phyloP scores from a whole-genome alignment of 2,888 invertebrate species.

The Hyles lineata region DNA sequence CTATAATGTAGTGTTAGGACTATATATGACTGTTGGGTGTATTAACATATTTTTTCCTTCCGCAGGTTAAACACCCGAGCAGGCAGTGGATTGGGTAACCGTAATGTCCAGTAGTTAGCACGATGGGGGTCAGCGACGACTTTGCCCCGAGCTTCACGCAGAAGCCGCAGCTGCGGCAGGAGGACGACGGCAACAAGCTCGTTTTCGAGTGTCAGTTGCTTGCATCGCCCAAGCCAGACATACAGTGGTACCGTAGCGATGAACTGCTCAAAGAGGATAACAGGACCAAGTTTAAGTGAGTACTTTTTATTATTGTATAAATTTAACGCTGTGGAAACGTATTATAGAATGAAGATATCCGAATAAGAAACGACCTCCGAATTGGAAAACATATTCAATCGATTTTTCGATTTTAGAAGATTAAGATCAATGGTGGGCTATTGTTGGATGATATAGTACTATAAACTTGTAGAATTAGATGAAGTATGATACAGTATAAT shows the following conservation, averaged over 20 bases:
- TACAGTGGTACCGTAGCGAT: conserved; percentile 96
- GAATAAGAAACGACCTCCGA: too few species aligned
- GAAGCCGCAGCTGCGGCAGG: conserved; percentile 98
- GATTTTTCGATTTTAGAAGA: too few species aligned
- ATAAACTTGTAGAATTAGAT: too few species aligned
- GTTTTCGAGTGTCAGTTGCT: conserved; percentile 97
- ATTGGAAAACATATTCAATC: too few species aligned
- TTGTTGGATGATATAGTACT: too few species aligned
- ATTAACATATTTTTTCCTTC: background rate
- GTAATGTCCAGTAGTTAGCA: conserved; percentile 77
- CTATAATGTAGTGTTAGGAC: too few species aligned
- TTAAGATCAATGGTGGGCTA: too few species aligned
- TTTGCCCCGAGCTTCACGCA: conserved; percentile 99
- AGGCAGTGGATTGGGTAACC: conserved; percentile 54
- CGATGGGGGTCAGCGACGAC: conserved; percentile 95
- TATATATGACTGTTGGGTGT: too few species aligned
- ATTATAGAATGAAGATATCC: too few species aligned
- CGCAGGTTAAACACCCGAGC: conserved; percentile 45
- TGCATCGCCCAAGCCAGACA: conserved; percentile 94
- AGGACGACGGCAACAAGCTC: conserved; percentile 97
- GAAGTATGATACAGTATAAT: too few species aligned
- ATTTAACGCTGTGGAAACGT: too few species aligned
- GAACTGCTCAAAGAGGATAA: conserved; percentile 92
- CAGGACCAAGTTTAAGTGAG: conserved; percentile 92
- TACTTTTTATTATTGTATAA: conserved; percentile 36